A percentile compares a stretch with the other conserved stretches of the same genome.
These are phyloP conservation scores for Eupithecia insigniata DNA, from an alignment of 2,888 invertebrate species.

Conservation along the genomic window DNA sequence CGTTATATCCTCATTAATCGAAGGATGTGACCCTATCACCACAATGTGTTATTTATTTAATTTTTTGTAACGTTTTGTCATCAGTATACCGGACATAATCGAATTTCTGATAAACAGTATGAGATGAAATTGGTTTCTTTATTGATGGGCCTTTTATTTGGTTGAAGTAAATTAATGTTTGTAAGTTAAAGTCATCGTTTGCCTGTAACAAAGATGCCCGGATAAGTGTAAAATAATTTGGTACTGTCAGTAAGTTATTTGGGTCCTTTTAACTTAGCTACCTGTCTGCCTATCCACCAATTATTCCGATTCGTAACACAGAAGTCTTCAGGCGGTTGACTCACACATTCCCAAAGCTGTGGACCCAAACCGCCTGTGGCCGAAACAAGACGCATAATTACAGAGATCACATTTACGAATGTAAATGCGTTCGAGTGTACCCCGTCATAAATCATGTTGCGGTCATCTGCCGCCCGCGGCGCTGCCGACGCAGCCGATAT, in stretches of 20 bases:
- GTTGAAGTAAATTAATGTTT: slow-evolving; percentile 62
- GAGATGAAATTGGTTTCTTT: slow-evolving; percentile 79
- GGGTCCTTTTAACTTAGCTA: slow-evolving; percentile 15
- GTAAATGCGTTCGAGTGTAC: slow-evolving; percentile 70
- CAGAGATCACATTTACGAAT: slow-evolving; percentile 79
- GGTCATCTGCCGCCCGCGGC: slow-evolving; percentile 83
- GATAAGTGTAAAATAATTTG: slow-evolving; percentile 16
- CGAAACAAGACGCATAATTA: slow-evolving; percentile 77
- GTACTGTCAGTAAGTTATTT: slow-evolving; percentile 27
- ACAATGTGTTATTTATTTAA: slow-evolving; percentile 46
- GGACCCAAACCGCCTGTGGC: slow-evolving; percentile 64
- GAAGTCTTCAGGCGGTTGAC: slow-evolving; percentile 56
- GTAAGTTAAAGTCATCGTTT: slow-evolving; percentile 39
- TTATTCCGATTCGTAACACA: slow-evolving; percentile 57
- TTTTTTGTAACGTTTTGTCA: slow-evolving; percentile 67
- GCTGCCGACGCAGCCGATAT: slow-evolving; percentile 63
- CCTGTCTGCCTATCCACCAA: slow-evolving; percentile 14
- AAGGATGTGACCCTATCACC: slow-evolving; percentile 65
- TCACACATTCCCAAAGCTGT: slow-evolving; percentile 47
- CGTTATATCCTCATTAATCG: slow-evolving; percentile 72
- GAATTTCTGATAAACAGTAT: slow-evolving; percentile 81
- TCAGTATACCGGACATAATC: slow-evolving; percentile 73
- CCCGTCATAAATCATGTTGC: slow-evolving; percentile 77
- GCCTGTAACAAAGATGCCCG: slow-evolving; percentile 10
- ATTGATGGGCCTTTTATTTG: slow-evolving; percentile 66